Evolutionary conservation across 1,140 invertebrate genomes (phyloP), one percentile per base, ranked within the genome.

Genomic region (Ceratoteleas bidentatus): DNA sequence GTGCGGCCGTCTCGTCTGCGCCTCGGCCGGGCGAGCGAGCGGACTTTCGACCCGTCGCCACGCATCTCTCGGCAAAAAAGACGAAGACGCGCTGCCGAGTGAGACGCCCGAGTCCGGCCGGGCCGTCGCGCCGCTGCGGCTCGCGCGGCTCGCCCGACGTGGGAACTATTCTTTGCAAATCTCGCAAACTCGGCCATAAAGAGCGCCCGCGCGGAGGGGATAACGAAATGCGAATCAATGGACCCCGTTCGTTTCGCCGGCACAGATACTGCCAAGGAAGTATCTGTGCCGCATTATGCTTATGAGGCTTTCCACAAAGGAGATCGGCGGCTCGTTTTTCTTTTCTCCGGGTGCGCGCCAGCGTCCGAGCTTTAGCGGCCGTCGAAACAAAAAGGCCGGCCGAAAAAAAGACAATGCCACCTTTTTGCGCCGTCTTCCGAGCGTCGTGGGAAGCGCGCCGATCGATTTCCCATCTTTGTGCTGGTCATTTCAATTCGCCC

Each of bases 1-100:
- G 83, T 74, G 85, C 81, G 86, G 81, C 85, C 84, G 83, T 75
- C 83, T 74, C 78, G 78, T 77, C 81, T 68, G 75, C 45, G 64
- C 49, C 54, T 60, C 66, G 61, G 77, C 45, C 62, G 58, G 45
- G 62, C 61, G 77, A 36, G 64, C 61, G 81, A 81, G 64, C 70
- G 69, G 69, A 80, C 81, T 84, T 78, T 81, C 68, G 82, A 64
- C 58, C 47, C 75, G 68, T 81, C 66, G 54, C 74, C 64, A 81
- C 68, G 75, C 75, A 43, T 43, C 40, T 43, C 40, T 0, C 40
- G 9, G 40, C 40, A 40, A 36, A 54, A 32, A 56, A 56, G 32
- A 47, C 32, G 58, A 36, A 40, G 38, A 34, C 5, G 14, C 50
- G 10, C 10, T 1, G 32, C n/a, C 16, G 49, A 16, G 24, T 9